Base-by-base conservation (phyloP, 2,797 vertebrate species). In the Anolis apletophallus region DNA sequence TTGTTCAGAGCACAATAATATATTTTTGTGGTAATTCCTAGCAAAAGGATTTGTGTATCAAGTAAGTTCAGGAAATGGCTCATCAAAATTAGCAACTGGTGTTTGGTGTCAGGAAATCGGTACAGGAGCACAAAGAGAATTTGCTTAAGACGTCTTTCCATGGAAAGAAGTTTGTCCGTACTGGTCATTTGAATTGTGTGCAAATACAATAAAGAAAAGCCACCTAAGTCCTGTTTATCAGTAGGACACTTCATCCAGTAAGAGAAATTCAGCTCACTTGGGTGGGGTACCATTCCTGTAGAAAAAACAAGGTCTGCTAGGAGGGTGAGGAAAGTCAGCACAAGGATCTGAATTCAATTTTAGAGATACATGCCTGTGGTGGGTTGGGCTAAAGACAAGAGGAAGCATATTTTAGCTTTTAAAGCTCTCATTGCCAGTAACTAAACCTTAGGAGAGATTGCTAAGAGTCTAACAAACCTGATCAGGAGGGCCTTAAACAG, bases 61-160 rank as follows among this genome's bases (percentile, higher is more conserved):
- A 26, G 29, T 76, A 32, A 17, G 17, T 26, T 61, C 55, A 61
- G 29, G 8, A 74, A 85, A 80, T 36, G n/a, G 46, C 85, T 54
- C 40, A 74, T 54, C 36, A 61, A n/a, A 81, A 64, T 69, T 26
- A 71, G 50, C n/a, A 86, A 81, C 46, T 64, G 46, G 21, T 74
- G 10, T 34, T 78, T 50, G 52, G 52, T 64, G 77, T 57, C 54
- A n/a, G 14, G 36, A 68, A 46, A 54, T 46, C 50, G 26, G n/a
- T 54, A 59, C 17, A n/a, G 61, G 32, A 52, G n/a, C 1, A 40
- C 23, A 11, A 68, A 55, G 17, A 36, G 14, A 29, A 78, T 1
- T 54, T 10, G 71, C 59, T 61, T 59, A 61, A 57, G 17, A 19
- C 26, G 21, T 19, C 50, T 68, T 83, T 32, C 29, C 19, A 23